Percentiles rank a stretch among this genome's conserved stretches.
phyloP scores from a whole-genome alignment of 2,888 invertebrate genomes.

The Pediacus dermestoides region DNA sequence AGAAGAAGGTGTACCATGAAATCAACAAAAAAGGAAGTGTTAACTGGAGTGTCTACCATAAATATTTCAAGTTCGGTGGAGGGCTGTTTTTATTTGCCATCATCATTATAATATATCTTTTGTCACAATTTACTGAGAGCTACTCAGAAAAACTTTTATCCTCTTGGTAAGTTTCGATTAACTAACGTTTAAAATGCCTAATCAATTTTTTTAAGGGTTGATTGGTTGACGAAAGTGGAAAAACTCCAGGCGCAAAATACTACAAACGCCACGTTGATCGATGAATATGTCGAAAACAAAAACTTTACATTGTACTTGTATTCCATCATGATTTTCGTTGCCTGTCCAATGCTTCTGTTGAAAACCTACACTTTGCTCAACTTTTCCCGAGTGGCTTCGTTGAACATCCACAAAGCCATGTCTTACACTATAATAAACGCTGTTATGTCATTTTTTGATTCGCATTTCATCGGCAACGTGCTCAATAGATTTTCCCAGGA shows the following conservation, averaged over 20 bases:
- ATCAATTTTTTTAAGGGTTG: slow-evolving; percentile 25
- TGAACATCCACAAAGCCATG: slow-evolving; percentile 37
- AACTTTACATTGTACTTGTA: slow-evolving; percentile 16
- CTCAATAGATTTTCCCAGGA: slow-evolving; percentile 40
- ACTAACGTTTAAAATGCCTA: not conserved
- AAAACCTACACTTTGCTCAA: slow-evolving; percentile 58
- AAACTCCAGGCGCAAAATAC: slow-evolving; percentile 15
- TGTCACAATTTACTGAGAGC: slow-evolving; percentile 30
- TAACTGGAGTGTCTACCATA: slow-evolving; percentile 30
- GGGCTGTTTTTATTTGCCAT: slow-evolving; percentile 27
- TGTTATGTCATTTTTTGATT: slow-evolving; percentile 38
- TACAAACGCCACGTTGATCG: slow-evolving; percentile 11
- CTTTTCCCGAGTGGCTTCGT: slow-evolving; percentile 72
- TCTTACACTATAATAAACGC: slow-evolving; percentile 31
- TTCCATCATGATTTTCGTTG: slow-evolving; percentile 22
- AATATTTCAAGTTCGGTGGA: slow-evolving; percentile 35
- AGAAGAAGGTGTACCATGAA: slow-evolving; percentile 35
- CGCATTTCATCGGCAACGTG: slow-evolving; percentile 39
- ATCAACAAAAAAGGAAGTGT: slow-evolving; percentile 34
- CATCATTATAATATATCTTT: slow-evolving; percentile 22
- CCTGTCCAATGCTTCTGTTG: slow-evolving; percentile 19
- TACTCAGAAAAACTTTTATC: slow-evolving; percentile 33
- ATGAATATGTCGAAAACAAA: slow-evolving; percentile 2
- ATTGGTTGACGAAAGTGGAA: slow-evolving; percentile 25
- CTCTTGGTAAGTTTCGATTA: slow-evolving; percentile 28